These are phyloP conservation scores for Hypotaenidia philippensis DNA, from an alignment of 2,797 vertebrate genomes.

Conservation along the genomic window DNA sequence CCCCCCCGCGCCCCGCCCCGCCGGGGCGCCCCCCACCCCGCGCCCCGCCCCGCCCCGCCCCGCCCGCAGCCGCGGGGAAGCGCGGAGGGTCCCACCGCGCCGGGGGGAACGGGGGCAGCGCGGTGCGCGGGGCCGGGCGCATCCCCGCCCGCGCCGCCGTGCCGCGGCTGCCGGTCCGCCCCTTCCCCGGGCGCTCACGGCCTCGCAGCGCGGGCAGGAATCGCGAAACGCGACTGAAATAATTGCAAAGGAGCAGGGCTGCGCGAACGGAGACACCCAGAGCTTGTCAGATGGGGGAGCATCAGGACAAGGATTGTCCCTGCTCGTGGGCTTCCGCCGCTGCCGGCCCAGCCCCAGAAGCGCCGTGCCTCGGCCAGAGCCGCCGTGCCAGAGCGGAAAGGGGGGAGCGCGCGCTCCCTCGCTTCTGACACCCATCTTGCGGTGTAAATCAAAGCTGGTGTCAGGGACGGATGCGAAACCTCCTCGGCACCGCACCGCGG, in stretches of 20 bases:
- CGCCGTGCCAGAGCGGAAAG: neutral
- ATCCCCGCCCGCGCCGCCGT: neutral
- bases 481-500: rapidly evolving
- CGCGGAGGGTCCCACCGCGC: neutral
- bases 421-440: neutral
- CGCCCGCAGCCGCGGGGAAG: neutral
- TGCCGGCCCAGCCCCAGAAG: neutral
- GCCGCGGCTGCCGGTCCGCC: neutral
- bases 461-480: neutral
- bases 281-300: slow-evolving; percentile 66
- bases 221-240: neutral
- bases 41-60: neutral
- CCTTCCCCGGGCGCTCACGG: neutral
- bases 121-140: neutral
- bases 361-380: neutral
- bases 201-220: neutral
- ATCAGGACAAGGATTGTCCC: slow-evolving; percentile 70
- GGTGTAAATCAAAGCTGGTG: neutral
- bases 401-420: neutral
- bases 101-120: neutral
- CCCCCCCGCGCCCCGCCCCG: slow-evolving; percentile 87
- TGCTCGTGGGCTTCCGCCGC: slow-evolving; percentile 4
- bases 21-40: neutral
- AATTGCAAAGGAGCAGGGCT: neutral
- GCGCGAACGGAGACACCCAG: slow-evolving; percentile 2